These are phyloP conservation scores for Brachypalpus laphriformis DNA, from an alignment of 2,888 invertebrate genomes.

Conservation along the genomic window DNA sequence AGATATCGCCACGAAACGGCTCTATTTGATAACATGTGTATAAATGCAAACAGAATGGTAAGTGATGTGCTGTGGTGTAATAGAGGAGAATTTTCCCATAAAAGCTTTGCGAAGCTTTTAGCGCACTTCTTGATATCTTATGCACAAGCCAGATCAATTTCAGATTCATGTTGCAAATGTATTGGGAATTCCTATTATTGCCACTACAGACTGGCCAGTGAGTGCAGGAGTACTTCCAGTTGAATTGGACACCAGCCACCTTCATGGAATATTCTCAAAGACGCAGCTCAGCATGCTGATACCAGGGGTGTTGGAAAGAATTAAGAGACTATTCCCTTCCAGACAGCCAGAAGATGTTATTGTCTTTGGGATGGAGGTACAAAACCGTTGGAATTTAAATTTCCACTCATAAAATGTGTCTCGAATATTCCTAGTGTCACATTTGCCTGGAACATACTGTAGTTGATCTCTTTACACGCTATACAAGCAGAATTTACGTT, in stretches of 20 bases:
- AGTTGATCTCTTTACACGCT: conserved; percentile 86
- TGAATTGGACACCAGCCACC: conserved; percentile 87
- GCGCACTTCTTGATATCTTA: not conserved
- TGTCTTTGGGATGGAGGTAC: conserved; percentile 87
- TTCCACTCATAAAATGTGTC: not conserved
- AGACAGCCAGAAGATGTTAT: conserved; percentile 84
- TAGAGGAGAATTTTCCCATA: not conserved
- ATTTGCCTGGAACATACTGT: conserved; percentile 92
- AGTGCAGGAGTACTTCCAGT: conserved; percentile 88
- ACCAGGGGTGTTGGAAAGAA: conserved; percentile 85
- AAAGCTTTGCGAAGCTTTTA: not conserved
- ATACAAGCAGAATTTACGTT: conserved; percentile 87
- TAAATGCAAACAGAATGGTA: conserved; percentile 88
- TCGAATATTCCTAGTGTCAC: conserved; percentile 86
- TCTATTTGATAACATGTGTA: conserved; percentile 89
- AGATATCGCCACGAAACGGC: conserved; percentile 89
- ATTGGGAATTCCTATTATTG: conserved; percentile 87
- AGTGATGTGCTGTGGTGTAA: conserved; percentile 47
- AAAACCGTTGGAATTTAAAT: not conserved
- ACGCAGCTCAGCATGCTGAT: conserved; percentile 90
- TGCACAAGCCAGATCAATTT: conserved; percentile 75
- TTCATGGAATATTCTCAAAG: conserved; percentile 87
- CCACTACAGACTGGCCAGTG: conserved; percentile 89
- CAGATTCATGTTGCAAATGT: conserved; percentile 87
- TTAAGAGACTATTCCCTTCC: conserved; percentile 84